These are phyloP conservation scores for Oreochromis grahami DNA, from an alignment of 2,797 vertebrate genomes.

Conservation along the genomic window DNA sequence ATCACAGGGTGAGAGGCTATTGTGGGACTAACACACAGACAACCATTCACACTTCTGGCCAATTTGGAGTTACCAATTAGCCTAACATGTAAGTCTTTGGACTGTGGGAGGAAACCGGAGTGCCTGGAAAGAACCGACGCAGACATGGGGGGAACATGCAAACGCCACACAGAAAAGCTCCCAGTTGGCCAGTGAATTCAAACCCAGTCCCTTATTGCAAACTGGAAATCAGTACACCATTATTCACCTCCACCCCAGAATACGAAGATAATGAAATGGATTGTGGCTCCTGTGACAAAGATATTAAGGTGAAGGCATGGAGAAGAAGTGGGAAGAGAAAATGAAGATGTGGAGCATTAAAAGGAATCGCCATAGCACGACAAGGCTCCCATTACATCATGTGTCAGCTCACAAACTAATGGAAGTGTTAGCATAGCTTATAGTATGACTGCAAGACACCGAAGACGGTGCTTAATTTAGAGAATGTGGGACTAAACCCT, in stretches of 20 bases:
- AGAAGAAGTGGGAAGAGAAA: conserved; percentile 37
- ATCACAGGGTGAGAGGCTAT: rapidly evolving
- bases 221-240: not conserved
- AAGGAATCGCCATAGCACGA: conserved; percentile 53
- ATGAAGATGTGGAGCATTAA: conserved; percentile 43
- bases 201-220: not conserved
- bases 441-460: conserved; percentile 49
- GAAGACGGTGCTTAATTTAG: conserved; percentile 57
- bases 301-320: conserved; percentile 16
- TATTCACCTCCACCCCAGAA: conserved; percentile 12
- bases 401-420: conserved; percentile 63
- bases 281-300: conserved; percentile 29
- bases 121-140: not conserved
- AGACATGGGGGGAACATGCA: not conserved
- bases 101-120: not conserved
- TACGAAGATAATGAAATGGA: conserved; percentile 18
- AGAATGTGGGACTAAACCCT: conserved; percentile 36
- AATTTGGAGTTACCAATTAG: not conserved
- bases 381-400: conserved; percentile 55
- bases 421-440: conserved; percentile 65
- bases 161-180: not conserved
- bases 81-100: not conserved
- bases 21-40: not conserved
- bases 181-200: not conserved
- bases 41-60: not conserved